Conservation (phyloP, 2,797 vertebrate genomes). For the Sebastes cheni region DNA sequence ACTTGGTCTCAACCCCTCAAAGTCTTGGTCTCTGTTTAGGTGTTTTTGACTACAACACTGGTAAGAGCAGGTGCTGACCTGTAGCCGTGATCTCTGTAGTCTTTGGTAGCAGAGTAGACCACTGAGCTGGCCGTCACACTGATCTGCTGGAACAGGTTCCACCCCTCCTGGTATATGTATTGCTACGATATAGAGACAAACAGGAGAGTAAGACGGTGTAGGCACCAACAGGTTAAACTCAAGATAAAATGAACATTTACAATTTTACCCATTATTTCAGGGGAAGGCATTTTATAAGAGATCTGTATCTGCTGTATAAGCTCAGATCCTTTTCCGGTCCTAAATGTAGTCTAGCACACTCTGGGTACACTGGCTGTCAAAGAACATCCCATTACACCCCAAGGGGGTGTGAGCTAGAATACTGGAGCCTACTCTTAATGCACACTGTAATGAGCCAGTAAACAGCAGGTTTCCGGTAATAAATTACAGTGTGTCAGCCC, state of each 20-base stretch:
- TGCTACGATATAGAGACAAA: slow-evolving; percentile 78
- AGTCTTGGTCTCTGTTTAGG: too few species aligned
- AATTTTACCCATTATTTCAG: neutral
- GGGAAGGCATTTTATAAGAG: neutral
- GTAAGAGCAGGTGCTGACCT: slow-evolving; percentile 80
- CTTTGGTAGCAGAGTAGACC: slow-evolving; percentile 95
- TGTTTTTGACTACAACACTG: too few species aligned
- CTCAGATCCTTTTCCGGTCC: slow-evolving; percentile 3
- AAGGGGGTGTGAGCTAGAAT: neutral
- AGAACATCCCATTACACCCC: slow-evolving; percentile 15
- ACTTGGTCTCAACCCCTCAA: too few species aligned
- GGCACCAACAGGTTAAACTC: neutral
- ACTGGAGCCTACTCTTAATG: slow-evolving; percentile 25
- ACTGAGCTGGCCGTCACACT: slow-evolving; percentile 98
- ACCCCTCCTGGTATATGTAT: slow-evolving; percentile 98
- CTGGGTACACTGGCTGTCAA: neutral
- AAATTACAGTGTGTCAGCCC: slow-evolving; percentile 29
- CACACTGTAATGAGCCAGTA: slow-evolving; percentile 18
- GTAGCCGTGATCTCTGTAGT: slow-evolving; percentile 95
- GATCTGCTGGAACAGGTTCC: slow-evolving; percentile 99
- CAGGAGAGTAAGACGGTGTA: neutral
- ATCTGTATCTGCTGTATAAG: neutral
- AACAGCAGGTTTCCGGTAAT: slow-evolving; percentile 24
- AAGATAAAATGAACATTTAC: neutral
- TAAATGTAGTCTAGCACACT: slow-evolving; percentile 7